Evolutionary conservation across 1,140 invertebrate genomes (phyloP), one percentile per base, ranked within the genome.

Genomic region (Muscidifurax raptorellus): DNA sequence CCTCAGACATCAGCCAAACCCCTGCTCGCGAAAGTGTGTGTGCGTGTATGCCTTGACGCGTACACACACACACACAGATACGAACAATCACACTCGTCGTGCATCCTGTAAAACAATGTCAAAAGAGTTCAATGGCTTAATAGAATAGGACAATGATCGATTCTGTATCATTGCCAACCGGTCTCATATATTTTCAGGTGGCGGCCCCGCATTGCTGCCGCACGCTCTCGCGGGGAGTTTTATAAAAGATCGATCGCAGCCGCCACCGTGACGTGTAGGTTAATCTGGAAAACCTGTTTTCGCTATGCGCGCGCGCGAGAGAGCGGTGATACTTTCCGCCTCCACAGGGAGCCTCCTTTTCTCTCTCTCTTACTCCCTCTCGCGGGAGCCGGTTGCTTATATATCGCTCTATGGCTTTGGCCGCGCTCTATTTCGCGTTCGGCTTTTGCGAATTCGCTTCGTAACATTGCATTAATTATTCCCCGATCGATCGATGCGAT

Each of bases 261-360:
- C 72, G 77, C 47, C 52, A 59, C 0, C 71, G 15, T 32, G 59
- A 85, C 83, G 87, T 90, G 89, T 88, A 88, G 88, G 89, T 90
- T 90, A 90, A 90, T 90, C 89, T 87, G 89, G 86, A 83, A 88
- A 90, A 90, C 89, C 88, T 89, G 90, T 90, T 90, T 78, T 88
- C 52, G 85, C 87, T 84, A 83, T 85, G 75, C 86, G 30, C 80
- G n/a, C n/a, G n/a, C n/a, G n/a, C n/a, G n/a, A n/a, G n/a, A n/a
- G n/a, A n/a, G n/a, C n/a, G 87, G 87, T 83, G 86, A 90, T 89
- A 90, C 88, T 90, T 89, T 88, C 90, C 89, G 88, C 90, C 89
- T 90, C 87, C 88, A 87, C 87, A 84, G 87, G 89, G 88, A 89
- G 87, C 88, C 89, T 90, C 87, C 82, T 86, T 88, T 83, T 81